Percentiles rank a stretch among this genome's conserved stretches.
phyloP scores from a whole-genome alignment of 2,113 vertebrate genomes.

The Bos indicus region DNA sequence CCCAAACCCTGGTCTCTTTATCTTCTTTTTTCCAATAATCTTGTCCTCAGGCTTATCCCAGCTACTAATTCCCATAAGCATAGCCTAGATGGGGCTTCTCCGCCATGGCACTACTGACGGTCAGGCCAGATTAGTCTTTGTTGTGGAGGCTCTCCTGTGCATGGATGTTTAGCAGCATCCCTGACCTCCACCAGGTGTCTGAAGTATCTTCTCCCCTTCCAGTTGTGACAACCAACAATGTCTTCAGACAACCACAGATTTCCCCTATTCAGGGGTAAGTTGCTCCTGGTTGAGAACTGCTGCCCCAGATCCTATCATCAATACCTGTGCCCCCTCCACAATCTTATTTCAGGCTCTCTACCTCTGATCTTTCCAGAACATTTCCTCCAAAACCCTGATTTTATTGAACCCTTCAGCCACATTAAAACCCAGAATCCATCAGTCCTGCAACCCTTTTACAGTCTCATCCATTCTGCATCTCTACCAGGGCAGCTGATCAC shows the following conservation, averaged over 20 bases:
- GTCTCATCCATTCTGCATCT: not conserved
- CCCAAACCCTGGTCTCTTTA: not conserved
- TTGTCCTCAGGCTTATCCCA: not conserved
- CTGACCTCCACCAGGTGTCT: not conserved
- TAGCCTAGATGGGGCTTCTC: not conserved
- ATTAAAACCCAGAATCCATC: not conserved
- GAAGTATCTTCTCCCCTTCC: not conserved
- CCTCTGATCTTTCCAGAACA: not conserved
- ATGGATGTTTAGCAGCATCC: no score
- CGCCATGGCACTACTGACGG: accelerated
- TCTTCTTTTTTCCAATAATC: not conserved
- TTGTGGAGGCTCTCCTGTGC: no score
- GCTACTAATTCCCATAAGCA: not conserved
- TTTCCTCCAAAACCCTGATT: not conserved
- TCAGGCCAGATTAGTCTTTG: accelerated
- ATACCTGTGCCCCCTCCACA: not conserved
- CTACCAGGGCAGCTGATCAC: no score
- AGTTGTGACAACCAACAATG: not conserved
- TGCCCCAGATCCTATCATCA: not conserved
- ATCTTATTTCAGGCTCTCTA: not conserved
- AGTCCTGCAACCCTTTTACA: no score
- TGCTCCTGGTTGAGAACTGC: not conserved
- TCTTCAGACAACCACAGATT: not conserved
- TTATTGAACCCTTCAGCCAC: not conserved
- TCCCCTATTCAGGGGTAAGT: not conserved